A percentile compares a stretch with the other conserved stretches of the same genome.
These are phyloP conservation scores for Tipula helvola DNA, from an alignment of 2,888 invertebrate genomes.

Conservation along the genomic window DNA sequence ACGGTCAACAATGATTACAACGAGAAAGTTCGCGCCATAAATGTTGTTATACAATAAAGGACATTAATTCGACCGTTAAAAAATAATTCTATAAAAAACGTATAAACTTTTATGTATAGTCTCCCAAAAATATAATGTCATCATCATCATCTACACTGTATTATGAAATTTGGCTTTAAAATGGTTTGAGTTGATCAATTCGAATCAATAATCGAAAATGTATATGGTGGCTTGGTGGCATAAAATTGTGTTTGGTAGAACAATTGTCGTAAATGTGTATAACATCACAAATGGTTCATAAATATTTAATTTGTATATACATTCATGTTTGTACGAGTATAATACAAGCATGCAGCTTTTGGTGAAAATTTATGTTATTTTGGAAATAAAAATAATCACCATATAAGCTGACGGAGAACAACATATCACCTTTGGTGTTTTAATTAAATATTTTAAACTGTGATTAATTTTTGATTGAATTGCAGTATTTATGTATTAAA, in stretches of 20 bases:
- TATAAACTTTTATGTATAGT: no score
- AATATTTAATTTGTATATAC: background rate
- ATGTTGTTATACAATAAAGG: background rate
- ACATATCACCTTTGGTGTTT: no score
- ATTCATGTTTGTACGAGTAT: no score
- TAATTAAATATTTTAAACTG: no score
- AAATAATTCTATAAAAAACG: background rate
- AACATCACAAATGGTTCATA: background rate
- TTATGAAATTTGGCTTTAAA: no score
- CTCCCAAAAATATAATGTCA: no score
- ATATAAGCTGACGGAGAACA: no score
- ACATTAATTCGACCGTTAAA: background rate
- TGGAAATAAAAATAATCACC: background rate
- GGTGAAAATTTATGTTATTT: background rate
- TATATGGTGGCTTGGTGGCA: no score
- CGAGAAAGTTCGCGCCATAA: background rate
- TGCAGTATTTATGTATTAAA: no score
- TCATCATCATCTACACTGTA: background rate
- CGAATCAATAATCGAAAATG: no score
- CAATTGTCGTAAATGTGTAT: background rate
- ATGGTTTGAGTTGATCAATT: background rate
- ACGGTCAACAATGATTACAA: background rate
- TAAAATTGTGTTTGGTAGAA: background rate
- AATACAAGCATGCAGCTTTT: background rate
- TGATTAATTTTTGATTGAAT: no score